Evolutionary conservation across 2,113 vertebrate species (phyloP).

Genomic region (Sinocyclocheilus rhinocerous): DNA sequence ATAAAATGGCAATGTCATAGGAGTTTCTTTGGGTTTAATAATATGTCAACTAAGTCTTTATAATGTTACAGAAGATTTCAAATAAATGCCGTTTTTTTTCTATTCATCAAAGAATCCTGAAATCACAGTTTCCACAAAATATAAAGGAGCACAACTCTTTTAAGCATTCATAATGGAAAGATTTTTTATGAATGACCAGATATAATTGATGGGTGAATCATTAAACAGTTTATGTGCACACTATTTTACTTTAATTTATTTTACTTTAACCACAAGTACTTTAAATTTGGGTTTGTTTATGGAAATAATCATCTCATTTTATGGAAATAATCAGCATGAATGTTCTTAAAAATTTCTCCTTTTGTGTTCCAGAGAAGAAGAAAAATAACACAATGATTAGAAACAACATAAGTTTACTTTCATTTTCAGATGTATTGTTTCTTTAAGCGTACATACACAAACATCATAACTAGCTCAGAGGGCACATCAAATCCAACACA

Average conservation of each 20-base stretch:
- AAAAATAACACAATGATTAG: not conserved
- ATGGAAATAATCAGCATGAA: not conserved
- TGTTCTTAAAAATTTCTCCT: not conserved
- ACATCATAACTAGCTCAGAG: constrained; percentile 7
- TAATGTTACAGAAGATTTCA: not conserved
- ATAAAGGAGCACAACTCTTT: no score
- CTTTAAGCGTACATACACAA: not conserved
- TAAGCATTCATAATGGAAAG: not conserved
- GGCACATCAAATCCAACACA: constrained; percentile 27
- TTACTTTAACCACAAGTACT: not conserved
- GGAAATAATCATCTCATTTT: no score
- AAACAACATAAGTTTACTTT: no score
- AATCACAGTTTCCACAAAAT: no score
- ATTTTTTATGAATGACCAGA: not conserved
- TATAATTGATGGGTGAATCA: not conserved
- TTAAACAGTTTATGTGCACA: not conserved
- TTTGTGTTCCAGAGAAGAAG: not conserved
- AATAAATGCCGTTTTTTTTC: no score
- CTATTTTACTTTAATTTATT: not conserved
- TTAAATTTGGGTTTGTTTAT: not conserved
- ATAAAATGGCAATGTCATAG: no score
- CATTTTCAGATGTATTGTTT: not conserved
- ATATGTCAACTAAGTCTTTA: no score
- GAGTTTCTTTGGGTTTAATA: no score
- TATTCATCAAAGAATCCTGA: no score